Evolutionary conservation across 2,113 vertebrate species (phyloP).

Genomic region (Trematocara variabile): DNA sequence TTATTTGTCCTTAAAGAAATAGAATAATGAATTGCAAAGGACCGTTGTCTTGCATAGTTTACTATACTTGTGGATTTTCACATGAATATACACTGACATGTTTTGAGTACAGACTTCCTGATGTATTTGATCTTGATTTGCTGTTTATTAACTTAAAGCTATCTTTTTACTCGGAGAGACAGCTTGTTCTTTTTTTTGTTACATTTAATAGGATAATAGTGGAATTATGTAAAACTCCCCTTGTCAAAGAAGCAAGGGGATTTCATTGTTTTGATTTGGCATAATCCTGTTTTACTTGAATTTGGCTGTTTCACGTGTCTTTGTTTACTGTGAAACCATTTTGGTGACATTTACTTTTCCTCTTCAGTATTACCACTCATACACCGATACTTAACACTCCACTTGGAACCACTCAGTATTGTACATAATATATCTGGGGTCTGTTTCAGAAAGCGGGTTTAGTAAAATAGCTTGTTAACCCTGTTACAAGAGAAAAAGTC

Average conservation of each 20-base stretch:
- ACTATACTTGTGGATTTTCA: conserved; percentile 53
- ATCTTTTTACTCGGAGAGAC: conserved; percentile 20
- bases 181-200: conserved; percentile 12
- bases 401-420: not conserved
- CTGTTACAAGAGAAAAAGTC: not conserved
- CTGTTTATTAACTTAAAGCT: conserved; percentile 22
- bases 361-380: conserved; percentile 30
- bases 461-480: not conserved
- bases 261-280: conserved; percentile 51
- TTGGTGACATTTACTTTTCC: not conserved
- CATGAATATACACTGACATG: conserved; percentile 50
- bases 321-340: conserved; percentile 54
- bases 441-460: not conserved
- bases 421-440: conserved; percentile 23
- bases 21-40: conserved; percentile 36
- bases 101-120: not conserved
- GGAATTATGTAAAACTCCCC: conserved; percentile 22
- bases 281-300: conserved; percentile 80
- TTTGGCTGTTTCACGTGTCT: conserved; percentile 31
- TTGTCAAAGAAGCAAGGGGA: not conserved
- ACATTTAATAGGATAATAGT: not conserved
- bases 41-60: conserved; percentile 42
- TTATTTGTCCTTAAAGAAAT: conserved; percentile 64
- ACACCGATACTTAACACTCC: conserved; percentile 3
- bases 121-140: conserved; percentile 26